Percentiles rank a stretch among this genome's conserved stretches.
phyloP scores from a whole-genome alignment of 2,888 invertebrate species.

The Gandaritis pyraliata region DNA sequence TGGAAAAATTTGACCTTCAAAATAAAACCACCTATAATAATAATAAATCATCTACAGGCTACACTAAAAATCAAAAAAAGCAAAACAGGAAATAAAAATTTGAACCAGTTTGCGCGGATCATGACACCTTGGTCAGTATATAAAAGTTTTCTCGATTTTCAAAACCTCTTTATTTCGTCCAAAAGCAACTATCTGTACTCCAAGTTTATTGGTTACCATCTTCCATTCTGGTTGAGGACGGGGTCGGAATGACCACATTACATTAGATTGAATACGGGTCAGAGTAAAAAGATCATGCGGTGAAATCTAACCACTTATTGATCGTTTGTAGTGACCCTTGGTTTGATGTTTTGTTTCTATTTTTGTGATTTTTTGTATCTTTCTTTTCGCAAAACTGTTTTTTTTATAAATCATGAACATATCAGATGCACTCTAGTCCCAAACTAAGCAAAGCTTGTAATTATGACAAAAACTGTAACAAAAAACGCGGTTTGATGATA shows the following conservation, averaged over 20 bases:
- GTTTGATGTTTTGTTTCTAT: constrained; percentile 28
- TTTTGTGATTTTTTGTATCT: background rate
- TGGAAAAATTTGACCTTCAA: background rate
- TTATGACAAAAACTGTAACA: too few relatives aligned
- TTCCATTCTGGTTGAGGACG: constrained; percentile 21
- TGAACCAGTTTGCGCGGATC: background rate
- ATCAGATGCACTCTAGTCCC: too few relatives aligned
- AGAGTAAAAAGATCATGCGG: constrained; percentile 40
- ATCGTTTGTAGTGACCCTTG: constrained; percentile 49
- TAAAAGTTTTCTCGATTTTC: background rate
- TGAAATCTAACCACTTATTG: constrained; percentile 49
- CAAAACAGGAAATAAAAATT: background rate
- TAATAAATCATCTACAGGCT: too few relatives aligned
- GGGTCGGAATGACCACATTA: constrained; percentile 46
- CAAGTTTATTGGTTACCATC: constrained; percentile 13
- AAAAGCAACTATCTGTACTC: constrained; percentile 4
- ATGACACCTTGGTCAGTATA: too few relatives aligned
- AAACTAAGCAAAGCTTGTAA: too few relatives aligned
- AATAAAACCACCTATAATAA: too few relatives aligned
- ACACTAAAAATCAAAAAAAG: background rate
- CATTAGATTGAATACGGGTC: constrained; percentile 50
- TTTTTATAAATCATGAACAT: too few relatives aligned
- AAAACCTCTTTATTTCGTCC: background rate
- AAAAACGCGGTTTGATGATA: too few relatives aligned
- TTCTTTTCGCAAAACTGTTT: too few relatives aligned